Evolutionary conservation across 2,888 invertebrate species (phyloP).

Genomic region (Pemphredon lugubris): DNA sequence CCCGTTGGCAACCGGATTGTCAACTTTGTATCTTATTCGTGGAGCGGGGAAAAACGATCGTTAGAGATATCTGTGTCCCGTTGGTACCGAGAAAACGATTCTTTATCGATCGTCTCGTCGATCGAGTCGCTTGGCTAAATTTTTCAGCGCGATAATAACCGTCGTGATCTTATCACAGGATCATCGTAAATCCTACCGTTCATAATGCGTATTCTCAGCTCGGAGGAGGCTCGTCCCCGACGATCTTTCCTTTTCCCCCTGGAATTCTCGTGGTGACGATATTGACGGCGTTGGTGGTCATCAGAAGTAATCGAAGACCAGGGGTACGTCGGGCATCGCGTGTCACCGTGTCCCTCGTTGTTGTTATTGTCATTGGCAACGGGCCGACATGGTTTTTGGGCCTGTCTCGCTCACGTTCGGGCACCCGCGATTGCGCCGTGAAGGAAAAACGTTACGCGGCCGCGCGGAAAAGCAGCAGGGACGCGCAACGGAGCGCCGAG

Average conservation of each 20-base stretch:
- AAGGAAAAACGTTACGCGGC: conserved; percentile 20
- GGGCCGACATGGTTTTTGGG: conserved; percentile 10
- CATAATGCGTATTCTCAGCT: conserved; percentile 15
- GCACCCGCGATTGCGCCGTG: conserved; percentile 27
- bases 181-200: no score
- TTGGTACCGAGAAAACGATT: no score
- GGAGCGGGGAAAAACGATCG: no score
- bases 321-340: conserved; percentile 41
- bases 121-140: no score
- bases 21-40: no score
- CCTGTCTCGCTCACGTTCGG: background rate
- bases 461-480: conserved; percentile 38
- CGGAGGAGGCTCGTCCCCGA: conserved; percentile 18
- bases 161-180: no score
- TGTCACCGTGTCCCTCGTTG: background rate
- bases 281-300: conserved; percentile 9
- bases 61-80: no score
- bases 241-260: no score
- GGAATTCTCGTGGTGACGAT: background rate
- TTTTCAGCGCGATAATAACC: no score
- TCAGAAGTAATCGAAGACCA: conserved; percentile 46
- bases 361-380: conserved; percentile 18
- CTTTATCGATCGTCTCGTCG: no score
- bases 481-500: conserved; percentile 56
- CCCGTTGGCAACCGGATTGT: no score